Evolutionary conservation across 2,797 vertebrate genomes (phyloP).

Genomic region (Lophius americanus): DNA sequence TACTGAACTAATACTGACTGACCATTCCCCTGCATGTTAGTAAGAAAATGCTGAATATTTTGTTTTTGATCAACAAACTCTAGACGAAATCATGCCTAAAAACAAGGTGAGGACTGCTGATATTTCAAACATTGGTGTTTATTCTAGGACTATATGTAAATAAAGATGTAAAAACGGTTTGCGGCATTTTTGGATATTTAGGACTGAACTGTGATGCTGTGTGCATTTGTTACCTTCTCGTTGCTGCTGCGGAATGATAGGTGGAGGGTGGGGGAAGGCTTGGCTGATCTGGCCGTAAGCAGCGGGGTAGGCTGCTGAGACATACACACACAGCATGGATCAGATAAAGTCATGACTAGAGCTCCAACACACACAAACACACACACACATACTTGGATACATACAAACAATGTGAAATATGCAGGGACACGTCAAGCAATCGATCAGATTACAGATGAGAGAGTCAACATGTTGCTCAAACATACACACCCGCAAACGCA

Average conservation of each 20-base stretch:
- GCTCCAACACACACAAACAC: conserved; percentile 52
- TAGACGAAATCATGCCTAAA: conserved; percentile 18
- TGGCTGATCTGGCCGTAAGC: conserved; percentile 99
- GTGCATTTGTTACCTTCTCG: conserved; percentile 93
- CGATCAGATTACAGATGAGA: conserved; percentile 73
- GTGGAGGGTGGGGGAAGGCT: conserved; percentile 97
- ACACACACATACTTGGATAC: conserved; percentile 44
- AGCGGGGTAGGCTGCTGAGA: conserved; percentile 98
- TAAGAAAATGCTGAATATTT: conserved; percentile 4
- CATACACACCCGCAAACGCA: conserved; percentile 15
- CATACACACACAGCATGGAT: conserved; percentile 66
- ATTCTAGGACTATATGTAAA: conserved; percentile 32
- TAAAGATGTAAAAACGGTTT: conserved; percentile 13
- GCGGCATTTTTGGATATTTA: conserved; percentile 31
- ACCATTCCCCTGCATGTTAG: neutral
- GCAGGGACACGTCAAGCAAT: conserved; percentile 66
- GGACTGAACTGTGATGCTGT: conserved; percentile 17
- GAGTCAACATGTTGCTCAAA: conserved; percentile 56
- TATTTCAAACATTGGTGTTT: conserved; percentile 21
- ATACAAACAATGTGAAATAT: conserved; percentile 71
- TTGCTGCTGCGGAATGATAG: conserved; percentile 98
- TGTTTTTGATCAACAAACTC: neutral
- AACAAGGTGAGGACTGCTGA: conserved; percentile 1
- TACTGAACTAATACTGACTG: neutral
- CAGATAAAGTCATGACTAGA: conserved; percentile 69